A percentile compares a stretch with the other conserved stretches of the same genome.
These are phyloP conservation scores for Anolis apletophallus DNA, from an alignment of 2,797 vertebrate species.

Conservation along the genomic window DNA sequence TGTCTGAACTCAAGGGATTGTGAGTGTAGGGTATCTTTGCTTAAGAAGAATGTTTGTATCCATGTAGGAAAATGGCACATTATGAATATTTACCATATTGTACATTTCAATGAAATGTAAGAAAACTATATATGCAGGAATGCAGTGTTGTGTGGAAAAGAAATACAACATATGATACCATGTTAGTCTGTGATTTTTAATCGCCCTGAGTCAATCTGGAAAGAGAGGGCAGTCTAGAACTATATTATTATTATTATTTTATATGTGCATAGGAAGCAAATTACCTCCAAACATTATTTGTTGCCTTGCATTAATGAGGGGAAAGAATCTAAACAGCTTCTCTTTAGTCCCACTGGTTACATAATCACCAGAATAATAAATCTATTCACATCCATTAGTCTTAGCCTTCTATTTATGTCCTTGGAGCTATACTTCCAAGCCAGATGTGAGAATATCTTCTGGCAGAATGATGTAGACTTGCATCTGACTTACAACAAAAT, in stretches of 20 bases:
- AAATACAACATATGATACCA: neutral
- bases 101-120: neutral
- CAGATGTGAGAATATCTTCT: neutral
- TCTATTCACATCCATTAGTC: neutral
- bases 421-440: neutral
- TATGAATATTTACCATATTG: neutral
- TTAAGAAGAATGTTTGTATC: neutral
- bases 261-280: neutral
- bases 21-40: neutral
- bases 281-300: neutral
- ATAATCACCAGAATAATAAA: neutral
- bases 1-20: neutral
- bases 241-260: too few species aligned
- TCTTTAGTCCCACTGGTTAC: neutral
- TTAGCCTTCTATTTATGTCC: neutral
- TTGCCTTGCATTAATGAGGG: constrained; percentile 29
- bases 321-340: neutral
- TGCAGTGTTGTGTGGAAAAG: neutral
- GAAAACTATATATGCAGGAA: neutral
- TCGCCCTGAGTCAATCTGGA: too few species aligned
- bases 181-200: neutral
- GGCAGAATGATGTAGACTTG: neutral
- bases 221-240: too few species aligned
- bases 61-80: neutral
- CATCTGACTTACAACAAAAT: neutral